Evolutionary conservation across 2,888 invertebrate genomes (phyloP).

Genomic region (Danaus chrysippus): DNA sequence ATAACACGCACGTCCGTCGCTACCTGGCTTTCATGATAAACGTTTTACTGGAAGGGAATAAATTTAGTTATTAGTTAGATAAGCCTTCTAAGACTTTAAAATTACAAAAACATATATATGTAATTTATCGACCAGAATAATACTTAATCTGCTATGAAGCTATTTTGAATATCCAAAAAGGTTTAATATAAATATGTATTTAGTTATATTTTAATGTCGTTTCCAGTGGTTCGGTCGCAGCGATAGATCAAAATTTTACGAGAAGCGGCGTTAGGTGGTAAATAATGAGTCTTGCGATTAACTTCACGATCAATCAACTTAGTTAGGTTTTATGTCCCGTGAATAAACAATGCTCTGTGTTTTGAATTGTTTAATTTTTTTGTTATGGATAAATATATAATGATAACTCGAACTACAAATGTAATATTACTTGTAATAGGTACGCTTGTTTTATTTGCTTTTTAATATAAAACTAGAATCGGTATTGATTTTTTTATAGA

Average conservation of each 20-base stretch:
- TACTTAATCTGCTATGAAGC: too few relatives aligned
- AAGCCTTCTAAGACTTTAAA: not conserved
- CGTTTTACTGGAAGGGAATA: conserved; percentile 41
- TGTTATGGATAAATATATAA: not conserved
- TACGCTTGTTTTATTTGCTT: too few relatives aligned
- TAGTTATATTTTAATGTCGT: conserved; percentile 1
- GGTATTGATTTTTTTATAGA: too few relatives aligned
- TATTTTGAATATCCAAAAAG: too few relatives aligned
- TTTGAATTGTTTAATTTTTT: not conserved
- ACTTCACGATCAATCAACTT: conserved; percentile 57
- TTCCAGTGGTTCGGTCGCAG: conserved; percentile 19
- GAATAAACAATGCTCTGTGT: not conserved
- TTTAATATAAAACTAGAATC: too few relatives aligned
- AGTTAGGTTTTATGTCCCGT: conserved; percentile 34
- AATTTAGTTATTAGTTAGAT: not conserved
- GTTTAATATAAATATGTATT: too few relatives aligned
- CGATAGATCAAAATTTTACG: conserved; percentile 22
- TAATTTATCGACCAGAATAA: not conserved
- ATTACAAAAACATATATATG: not conserved
- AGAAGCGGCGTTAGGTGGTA: conserved; percentile 39
- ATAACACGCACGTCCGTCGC: conserved; percentile 59
- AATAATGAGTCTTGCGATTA: conserved; percentile 58
- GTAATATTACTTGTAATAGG: too few relatives aligned
- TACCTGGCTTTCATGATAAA: conserved; percentile 51
- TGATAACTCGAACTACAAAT: too few relatives aligned